Evolutionary conservation across 2,797 vertebrate species (phyloP), one percentile per base, ranked within the genome.

Genomic region (Rhynchonycteris naso): DNA sequence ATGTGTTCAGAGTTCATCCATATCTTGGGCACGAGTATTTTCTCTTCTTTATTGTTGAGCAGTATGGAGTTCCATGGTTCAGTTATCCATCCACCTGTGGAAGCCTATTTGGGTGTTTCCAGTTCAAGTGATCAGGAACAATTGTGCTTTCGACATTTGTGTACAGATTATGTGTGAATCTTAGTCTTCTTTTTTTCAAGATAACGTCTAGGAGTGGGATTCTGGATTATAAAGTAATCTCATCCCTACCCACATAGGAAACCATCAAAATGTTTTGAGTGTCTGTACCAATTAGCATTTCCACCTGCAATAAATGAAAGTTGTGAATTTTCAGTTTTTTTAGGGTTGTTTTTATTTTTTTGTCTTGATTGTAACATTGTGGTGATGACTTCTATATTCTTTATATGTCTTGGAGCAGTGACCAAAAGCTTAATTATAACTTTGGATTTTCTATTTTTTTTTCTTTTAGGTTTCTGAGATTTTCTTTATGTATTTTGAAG

Each of bases 11-110:
- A 19, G 8, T 10, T 58, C 50, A 16, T 13, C 21, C 28, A 1
- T 3, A 24, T 7, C 1, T 0, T 11, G 56, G 7, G 22, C 16
- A 7, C 4, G 12, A 35, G 7, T 4, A 14, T 1, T 54, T 43
- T 26, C 43, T 65, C 56, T 26, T 54, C 26, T 26, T 59, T 14
- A 30, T n/a, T 7, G 4, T 58, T 2, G 11, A 33, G 3, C 1
- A 11, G 2, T 15, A 8, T 16, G 21, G 19, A 12, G 43, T 2
- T 11, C 30, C 24, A 30, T 7, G 2, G 13, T 22, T 63, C 11
- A 12, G 2, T 18, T 33, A 11, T 58, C n/a, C 21, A 1, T 38
- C 65, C 72, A 50, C 43, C 84, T 52, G 1, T 12, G 24, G 58
- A 91, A 71, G 68, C 19, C 7, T 22, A 26, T 28, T 43, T 28